These are phyloP conservation scores for Dendrocincla fuliginosa DNA, from an alignment of 2,797 vertebrate species.

Conservation along the genomic window DNA sequence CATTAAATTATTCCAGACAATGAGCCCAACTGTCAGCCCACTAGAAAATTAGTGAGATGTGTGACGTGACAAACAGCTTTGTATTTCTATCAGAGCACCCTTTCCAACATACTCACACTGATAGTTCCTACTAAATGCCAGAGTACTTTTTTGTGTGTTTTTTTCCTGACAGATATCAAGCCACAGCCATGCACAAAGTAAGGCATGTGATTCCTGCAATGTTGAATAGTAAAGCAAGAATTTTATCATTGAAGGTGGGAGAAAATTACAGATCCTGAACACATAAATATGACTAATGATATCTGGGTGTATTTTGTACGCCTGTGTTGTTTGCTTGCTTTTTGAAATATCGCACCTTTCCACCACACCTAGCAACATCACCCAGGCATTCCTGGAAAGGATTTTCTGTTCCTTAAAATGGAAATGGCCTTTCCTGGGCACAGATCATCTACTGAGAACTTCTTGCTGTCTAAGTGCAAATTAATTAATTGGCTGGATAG, in stretches of 20 bases:
- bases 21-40: slow-evolving; percentile 27
- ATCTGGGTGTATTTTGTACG: neutral
- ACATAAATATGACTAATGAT: neutral
- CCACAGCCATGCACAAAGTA: neutral
- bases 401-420: neutral
- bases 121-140: neutral
- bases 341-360: neutral
- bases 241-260: neutral
- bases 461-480: neutral
- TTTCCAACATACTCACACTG: neutral
- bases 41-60: slow-evolving; percentile 29
- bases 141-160: neutral
- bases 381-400: neutral
- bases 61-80: slow-evolving; percentile 17
- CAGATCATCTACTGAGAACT: neutral
- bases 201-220: neutral
- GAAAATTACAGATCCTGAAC: neutral
- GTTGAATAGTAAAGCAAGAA: neutral
- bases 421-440: neutral
- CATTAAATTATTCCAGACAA: slow-evolving; percentile 56
- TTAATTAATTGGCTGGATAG: neutral
- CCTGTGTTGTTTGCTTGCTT: neutral
- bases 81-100: slow-evolving; percentile 12
- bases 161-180: slow-evolving; percentile 3
- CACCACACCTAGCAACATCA: neutral